Evolutionary conservation across 2,797 vertebrate species (phyloP), one percentile per base, ranked within the genome.

Genomic region (Phylloscopus collybita): DNA sequence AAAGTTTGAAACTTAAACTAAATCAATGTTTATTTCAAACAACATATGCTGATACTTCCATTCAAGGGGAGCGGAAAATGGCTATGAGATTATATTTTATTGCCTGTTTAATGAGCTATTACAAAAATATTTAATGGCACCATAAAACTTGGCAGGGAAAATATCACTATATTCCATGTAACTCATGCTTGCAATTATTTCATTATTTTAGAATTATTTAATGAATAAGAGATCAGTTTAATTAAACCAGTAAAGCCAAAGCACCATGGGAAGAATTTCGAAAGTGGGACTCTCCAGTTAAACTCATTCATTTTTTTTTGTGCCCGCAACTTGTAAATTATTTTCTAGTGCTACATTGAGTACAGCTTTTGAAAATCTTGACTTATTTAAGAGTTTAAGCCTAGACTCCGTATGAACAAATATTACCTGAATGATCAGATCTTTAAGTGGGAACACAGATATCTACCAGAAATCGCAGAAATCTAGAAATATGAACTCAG

Each of bases 261-360:
- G 6, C 36, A 47, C 5, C 4, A 9, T 7, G 2, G 0, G 0
- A 81, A 32, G 8, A 53, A 47, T 64, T 87, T 67, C 5, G 44
- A 25, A 83, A 74, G 25, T 32, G 9, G 5, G 4, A 64, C 3
- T 1, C 7, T 67, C 17, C 19, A 27, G 16, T 71, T 49, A 64
- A 70, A 66, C 6, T 50, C 1, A 16, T 50, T 34, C 3, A 9
- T 6, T 7, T 51, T 61, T 87, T 87, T 86, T 61, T 26, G 21
- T 60, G 21, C 15, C 15, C 25, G 27, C 3, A 36, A 25, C 4
- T 11, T 50, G 1, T 42, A 50, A 87, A 45, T 14, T 59, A 16
- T 79, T 87, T 87, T 54, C 10, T 66, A 87, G 50, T 18, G 10
- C 5, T 53, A 30, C 7, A 13, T 5, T 66, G 32, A 21, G 25